These are phyloP conservation scores for Periparus ater DNA, from an alignment of 2,797 vertebrate species.

Conservation along the genomic window DNA sequence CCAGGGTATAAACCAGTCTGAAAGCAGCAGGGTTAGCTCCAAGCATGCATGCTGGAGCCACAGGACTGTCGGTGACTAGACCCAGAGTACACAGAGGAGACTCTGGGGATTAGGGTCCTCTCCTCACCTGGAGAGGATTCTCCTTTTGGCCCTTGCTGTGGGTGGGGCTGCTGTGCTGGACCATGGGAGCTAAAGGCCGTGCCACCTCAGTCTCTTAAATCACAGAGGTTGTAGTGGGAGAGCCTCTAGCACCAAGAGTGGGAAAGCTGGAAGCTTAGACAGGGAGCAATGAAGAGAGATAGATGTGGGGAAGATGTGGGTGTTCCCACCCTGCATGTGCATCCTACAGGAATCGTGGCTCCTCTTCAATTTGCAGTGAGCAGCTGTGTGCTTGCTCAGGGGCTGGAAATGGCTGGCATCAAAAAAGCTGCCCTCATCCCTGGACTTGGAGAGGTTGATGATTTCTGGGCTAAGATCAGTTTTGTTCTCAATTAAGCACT, in stretches of 20 bases:
- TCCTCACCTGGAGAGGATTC: background rate
- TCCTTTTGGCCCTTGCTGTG: background rate
- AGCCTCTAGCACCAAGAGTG: background rate
- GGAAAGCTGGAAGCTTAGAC: background rate
- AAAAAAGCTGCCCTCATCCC: background rate
- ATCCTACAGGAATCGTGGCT: background rate
- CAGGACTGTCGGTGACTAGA: accelerated
- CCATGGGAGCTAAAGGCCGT: background rate
- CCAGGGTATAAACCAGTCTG: background rate
- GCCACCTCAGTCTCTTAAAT: background rate
- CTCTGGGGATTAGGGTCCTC: background rate
- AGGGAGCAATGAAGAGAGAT: background rate
- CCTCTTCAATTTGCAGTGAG: background rate
- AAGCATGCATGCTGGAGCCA: background rate
- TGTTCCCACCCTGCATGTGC: background rate
- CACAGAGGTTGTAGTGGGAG: background rate
- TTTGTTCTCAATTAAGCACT: background rate
- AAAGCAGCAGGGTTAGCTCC: background rate
- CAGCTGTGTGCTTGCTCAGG: background rate
- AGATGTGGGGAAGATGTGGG: background rate
- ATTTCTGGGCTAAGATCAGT: background rate
- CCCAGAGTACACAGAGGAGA: background rate
- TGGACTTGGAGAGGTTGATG: background rate
- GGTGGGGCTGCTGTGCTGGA: background rate
- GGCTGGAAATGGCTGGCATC: background rate